Conservation (phyloP, 1,140 invertebrate genomes). For the Sycophila sp. region DNA sequence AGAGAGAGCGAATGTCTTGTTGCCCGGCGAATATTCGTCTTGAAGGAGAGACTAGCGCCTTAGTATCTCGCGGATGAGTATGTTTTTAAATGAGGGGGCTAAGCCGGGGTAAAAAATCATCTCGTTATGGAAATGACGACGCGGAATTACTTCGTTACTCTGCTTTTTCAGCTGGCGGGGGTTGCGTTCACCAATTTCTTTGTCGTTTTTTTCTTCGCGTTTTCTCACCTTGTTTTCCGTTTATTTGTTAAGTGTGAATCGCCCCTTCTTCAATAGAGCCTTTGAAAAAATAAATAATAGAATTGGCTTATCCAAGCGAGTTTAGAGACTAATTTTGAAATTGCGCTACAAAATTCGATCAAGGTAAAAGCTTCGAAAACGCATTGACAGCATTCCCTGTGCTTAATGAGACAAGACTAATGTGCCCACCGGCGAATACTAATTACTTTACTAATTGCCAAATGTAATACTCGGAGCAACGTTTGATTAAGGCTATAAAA, state of each 20-base stretch:
- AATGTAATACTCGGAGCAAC: conserved; percentile 8
- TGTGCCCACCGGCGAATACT: background rate
- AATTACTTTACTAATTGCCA: conserved; percentile 29
- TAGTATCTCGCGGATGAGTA: background rate
- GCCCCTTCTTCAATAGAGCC: too few relatives aligned
- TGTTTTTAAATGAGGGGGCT: conserved; percentile 24
- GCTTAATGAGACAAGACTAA: conserved; percentile 27
- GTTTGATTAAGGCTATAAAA: conserved; percentile 9
- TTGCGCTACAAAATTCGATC: background rate
- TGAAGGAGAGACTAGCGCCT: background rate
- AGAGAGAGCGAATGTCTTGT: conserved; percentile 35
- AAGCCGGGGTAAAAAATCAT: conserved; percentile 28
- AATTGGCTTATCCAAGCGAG: too few relatives aligned
- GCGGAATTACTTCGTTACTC: conserved; percentile 21
- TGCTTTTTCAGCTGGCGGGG: background rate
- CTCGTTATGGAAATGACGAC: conserved; percentile 38
- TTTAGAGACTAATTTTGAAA: background rate
- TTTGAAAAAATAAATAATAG: too few relatives aligned
- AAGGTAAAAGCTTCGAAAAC: background rate
- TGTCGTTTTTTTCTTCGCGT: conserved; percentile 11
- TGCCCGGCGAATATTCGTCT: background rate
- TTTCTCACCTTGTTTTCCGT: too few relatives aligned
- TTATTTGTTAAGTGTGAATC: too few relatives aligned
- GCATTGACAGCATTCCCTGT: background rate
- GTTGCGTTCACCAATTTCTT: conserved; percentile 10